Evolutionary conservation across 2,113 vertebrate genomes (phyloP).

Genomic region (Oreochromis spilurus): DNA sequence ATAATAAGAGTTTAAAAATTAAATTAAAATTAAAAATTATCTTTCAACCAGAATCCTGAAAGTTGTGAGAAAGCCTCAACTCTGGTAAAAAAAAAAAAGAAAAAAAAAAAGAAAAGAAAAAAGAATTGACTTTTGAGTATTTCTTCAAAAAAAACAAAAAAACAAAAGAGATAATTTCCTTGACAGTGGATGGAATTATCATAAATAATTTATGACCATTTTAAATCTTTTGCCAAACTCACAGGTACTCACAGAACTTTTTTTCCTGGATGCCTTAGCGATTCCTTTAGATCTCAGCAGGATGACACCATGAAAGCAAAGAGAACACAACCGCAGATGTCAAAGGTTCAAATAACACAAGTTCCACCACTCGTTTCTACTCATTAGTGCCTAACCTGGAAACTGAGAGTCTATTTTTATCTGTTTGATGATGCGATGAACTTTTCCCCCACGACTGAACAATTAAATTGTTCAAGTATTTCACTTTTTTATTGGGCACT

Average conservation of each 20-base stretch:
- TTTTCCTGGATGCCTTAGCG: background rate
- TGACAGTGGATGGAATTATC: background rate
- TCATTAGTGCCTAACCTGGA: background rate
- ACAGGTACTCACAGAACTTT: background rate
- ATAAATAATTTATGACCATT: background rate
- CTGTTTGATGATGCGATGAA: background rate
- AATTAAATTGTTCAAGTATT: background rate
- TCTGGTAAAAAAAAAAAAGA: background rate
- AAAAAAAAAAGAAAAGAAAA: background rate
- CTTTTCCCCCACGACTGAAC: background rate
- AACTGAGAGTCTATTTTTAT: too few relatives aligned
- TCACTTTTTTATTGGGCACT: background rate
- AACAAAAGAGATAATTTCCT: background rate
- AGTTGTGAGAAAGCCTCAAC: background rate
- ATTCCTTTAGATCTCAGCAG: background rate
- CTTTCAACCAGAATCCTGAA: background rate
- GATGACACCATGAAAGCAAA: background rate
- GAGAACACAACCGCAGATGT: background rate
- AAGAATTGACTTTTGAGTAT: background rate
- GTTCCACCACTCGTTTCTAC: background rate
- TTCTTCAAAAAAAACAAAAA: background rate
- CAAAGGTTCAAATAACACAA: background rate
- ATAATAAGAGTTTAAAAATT: background rate
- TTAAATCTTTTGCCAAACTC: background rate
- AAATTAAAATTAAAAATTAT: rapidly evolving